A percentile compares a stretch with the other conserved stretches of the same genome.
phyloP scores from a whole-genome alignment of 2,888 invertebrate species.

The Andricus curvator region DNA sequence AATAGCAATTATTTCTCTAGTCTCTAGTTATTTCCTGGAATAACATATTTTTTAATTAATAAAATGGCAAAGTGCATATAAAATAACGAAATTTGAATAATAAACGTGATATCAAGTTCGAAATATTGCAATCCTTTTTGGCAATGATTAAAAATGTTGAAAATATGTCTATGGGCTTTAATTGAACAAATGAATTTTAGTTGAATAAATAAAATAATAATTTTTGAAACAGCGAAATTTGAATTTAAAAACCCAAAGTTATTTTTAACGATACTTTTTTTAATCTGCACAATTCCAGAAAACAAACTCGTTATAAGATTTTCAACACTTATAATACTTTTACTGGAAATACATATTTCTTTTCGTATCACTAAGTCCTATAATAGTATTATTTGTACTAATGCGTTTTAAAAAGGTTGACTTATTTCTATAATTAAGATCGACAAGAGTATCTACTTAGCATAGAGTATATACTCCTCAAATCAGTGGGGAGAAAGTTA shows the following conservation, averaged over 20 bases:
- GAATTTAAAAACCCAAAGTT: not conserved
- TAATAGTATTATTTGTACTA: constrained; percentile 23
- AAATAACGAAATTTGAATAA: no score
- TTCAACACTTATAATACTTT: no score
- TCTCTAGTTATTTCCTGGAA: no score
- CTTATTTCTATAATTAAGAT: constrained; percentile 1
- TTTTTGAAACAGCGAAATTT: not conserved
- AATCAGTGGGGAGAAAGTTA: not conserved
- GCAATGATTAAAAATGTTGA: not conserved
- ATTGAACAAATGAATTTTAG: not conserved
- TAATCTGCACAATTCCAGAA: not conserved
- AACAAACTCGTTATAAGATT: not conserved
- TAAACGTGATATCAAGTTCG: not conserved
- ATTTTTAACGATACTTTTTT: not conserved
- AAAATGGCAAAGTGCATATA: no score
- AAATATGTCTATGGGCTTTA: not conserved
- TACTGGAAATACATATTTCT: no score
- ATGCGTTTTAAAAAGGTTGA: constrained; percentile 6
- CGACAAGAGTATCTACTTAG: not conserved
- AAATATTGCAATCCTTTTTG: constrained; percentile 1
- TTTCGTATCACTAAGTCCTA: constrained; percentile 8
- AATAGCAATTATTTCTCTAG: no score
- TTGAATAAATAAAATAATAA: not conserved
- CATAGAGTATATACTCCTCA: not conserved
- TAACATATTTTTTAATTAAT: no score